These are phyloP conservation scores for Hyla sarda DNA, from an alignment of 2,113 vertebrate genomes.

Conservation along the genomic window DNA sequence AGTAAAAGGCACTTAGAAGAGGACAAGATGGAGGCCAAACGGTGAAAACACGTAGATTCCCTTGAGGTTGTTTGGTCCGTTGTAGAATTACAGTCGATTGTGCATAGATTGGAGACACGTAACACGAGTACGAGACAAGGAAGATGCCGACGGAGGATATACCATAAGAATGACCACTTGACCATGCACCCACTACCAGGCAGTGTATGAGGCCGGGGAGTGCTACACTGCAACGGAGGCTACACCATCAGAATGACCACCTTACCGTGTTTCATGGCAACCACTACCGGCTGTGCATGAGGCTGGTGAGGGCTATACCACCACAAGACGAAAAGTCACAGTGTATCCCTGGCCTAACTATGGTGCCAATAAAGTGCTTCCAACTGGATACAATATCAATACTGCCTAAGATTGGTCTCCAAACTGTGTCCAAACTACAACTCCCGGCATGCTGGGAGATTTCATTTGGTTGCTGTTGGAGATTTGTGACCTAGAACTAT, in stretches of 20 bases:
- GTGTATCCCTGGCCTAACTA: too few species aligned
- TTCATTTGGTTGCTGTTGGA: not conserved
- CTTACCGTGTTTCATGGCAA: too few species aligned
- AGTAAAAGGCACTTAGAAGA: constrained; percentile 24
- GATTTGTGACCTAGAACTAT: not conserved
- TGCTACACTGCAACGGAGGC: too few species aligned
- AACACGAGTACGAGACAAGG: not conserved
- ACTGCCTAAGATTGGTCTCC: not conserved
- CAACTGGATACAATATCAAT: not conserved
- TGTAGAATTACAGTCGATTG: constrained; percentile 25
- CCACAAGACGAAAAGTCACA: too few species aligned
- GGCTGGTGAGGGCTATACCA: too few species aligned
- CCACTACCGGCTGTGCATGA: too few species aligned
- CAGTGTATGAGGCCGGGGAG: too few species aligned
- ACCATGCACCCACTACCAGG: not conserved
- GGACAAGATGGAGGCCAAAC: constrained; percentile 26
- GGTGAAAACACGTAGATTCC: constrained; percentile 3
- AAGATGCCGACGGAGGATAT: not conserved
- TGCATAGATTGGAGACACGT: constrained; percentile 8
- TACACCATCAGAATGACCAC: too few species aligned
- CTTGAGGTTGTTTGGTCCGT: constrained; percentile 36
- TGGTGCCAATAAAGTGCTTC: not conserved
- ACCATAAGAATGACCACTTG: not conserved
- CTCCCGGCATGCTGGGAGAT: not conserved
- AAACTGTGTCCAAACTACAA: not conserved